Base-by-base conservation (phyloP, 2,888 invertebrate genomes). In the Yponomeuta malinellus region DNA sequence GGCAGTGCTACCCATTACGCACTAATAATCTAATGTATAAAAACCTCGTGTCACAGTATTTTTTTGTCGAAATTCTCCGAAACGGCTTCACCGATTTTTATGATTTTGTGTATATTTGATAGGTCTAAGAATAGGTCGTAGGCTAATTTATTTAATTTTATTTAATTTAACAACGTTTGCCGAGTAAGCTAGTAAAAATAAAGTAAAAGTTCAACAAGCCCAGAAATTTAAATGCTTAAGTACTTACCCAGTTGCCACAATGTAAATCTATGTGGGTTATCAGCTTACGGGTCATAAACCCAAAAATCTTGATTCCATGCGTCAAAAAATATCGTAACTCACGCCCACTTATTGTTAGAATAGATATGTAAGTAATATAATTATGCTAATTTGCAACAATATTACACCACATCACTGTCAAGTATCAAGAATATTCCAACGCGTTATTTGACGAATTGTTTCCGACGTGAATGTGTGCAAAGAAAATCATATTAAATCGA, bases 351-450 rank as follows among this genome's bases (percentile, higher is more conserved):
- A 12, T 8, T 48, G 23, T 23, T 48, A 37, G 68, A 68, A 43
- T 59, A 59, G 52, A n/a, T 59, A 65, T 65, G 10, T 48, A 68
- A 12, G 48, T 48, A 43, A 68, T 68, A 48, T 68, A 68, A 68
- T 76, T 75, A 78, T 79, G 78, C 72, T 66, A 76, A 76, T 79
- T 80, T 79, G 81, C 81, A 79, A 70, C 71, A 72, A 68, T 72
- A 74, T 73, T 76, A 72, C 76, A 77, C 76, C 52, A 75, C 76
- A 76, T 77, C 75, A 72, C 43, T 43, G 73, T 74, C 71, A 75
- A 74, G 10, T 10, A 74, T 77, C 78, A 81, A 82, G 81, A 79
- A 71, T 76, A 71, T 73, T 74, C 65, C 70, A 71, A 72, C 63
- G 68, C 70, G 73, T 74, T 72, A 74, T 75, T 74, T 72, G 73